Percentiles rank a stretch among this genome's conserved stretches.
phyloP scores from a whole-genome alignment of 2,797 vertebrate genomes.

The Pseudomugil tenellus region DNA sequence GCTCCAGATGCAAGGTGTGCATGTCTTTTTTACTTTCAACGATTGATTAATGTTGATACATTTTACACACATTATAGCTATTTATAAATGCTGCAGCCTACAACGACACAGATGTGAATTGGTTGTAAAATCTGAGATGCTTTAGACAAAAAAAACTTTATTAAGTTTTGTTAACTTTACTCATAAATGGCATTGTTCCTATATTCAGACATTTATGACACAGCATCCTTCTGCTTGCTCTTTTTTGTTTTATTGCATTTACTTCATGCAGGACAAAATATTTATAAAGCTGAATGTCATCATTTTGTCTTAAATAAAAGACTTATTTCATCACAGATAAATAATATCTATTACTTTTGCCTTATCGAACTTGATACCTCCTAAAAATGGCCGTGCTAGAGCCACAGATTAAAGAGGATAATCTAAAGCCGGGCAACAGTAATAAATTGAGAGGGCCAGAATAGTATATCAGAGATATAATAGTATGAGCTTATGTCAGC shows the following conservation, averaged over 20 bases:
- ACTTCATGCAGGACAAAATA: background rate
- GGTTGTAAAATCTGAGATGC: background rate
- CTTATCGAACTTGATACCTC: background rate
- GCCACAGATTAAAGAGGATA: conserved; percentile 16
- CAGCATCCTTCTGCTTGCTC: background rate
- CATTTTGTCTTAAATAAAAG: background rate
- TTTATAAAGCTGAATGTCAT: background rate
- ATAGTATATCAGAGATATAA: background rate
- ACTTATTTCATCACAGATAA: conserved; percentile 4
- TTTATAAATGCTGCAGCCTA: background rate
- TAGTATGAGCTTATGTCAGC: conserved; percentile 3
- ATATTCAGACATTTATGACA: background rate
- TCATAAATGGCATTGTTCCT: background rate
- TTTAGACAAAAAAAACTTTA: background rate
- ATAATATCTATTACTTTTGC: background rate
- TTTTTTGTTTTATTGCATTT: background rate
- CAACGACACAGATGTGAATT: background rate
- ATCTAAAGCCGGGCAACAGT: conserved; percentile 1
- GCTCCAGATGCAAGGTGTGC: conserved; percentile 1
- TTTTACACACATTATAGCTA: background rate
- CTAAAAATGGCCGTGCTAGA: background rate
- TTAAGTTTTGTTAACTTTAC: background rate
- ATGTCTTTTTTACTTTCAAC: conserved; percentile 18
- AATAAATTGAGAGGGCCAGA: background rate
- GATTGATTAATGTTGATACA: background rate